Evolutionary conservation across 2,113 vertebrate species (phyloP), one percentile per base, ranked within the genome.

Genomic region (Mesoclemmys tuberculata): DNA sequence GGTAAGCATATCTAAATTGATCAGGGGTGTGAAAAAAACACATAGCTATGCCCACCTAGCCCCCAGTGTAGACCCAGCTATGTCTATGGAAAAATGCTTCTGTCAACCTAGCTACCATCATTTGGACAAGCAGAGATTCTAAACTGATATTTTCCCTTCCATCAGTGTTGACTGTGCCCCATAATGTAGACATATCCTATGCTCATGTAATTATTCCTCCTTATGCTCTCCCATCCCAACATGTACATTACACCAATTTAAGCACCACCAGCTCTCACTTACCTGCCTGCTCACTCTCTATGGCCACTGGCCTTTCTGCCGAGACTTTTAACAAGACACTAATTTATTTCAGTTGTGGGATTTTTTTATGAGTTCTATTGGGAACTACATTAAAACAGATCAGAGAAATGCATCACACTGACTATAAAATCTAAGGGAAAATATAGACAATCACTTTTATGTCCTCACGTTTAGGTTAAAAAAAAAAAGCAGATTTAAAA

Each of bases 301-400:
- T 1, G 0, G 44, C 38, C 3, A 6, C 52, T 89, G 85, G 44
- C 29, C 78, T 95, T 44, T 27, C 38, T 56, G 56, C 44, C 81
- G 35, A 82, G 26, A 89, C 11, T 46, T 44, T 77, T 77, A 46
- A 77, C 26, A 46, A 46, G 13, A 46, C 6, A 27, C 41, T 77
- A 6, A 77, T 77, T 46, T 46, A 11, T 29, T 77, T 77, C 26
- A 77, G 74, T 46, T 77, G 44, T 46, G 26, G 12, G 7, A n/a
- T 14, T 16, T n/a, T 0, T 0, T 5, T 21, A 26, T 22, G 44
- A 71, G 44, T 64, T 89, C 95, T 90, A 0, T 6, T 21, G 71
- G 75, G 75, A 94, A 81, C 80, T 85, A 10, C 64, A 26, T 71
- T 93, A 89, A 49, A 88, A 89, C 94, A 88, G 52, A 89, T 46